Conservation (phyloP, 2,113 vertebrate genomes). For the Lamprotornis superbus region DNA sequence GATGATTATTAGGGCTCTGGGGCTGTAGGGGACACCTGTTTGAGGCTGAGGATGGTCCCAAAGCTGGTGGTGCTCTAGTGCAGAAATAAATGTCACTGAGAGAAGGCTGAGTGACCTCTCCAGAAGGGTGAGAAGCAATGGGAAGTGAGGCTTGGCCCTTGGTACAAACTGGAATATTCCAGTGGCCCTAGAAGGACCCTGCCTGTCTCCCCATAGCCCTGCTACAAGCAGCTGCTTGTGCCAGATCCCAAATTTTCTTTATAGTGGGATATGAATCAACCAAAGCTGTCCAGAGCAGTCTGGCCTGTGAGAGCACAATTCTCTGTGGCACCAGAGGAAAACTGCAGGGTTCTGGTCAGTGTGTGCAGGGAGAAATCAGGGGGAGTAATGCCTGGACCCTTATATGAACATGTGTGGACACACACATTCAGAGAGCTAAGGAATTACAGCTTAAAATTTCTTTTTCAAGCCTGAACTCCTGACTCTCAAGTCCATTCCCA, state of each 20-base stretch:
- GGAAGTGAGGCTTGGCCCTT: background rate
- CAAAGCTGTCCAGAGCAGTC: background rate
- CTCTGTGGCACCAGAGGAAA: background rate
- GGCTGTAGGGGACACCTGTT: background rate
- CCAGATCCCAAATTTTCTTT: background rate
- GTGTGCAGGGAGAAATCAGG: background rate
- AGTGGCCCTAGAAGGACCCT: rapidly evolving
- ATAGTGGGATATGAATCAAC: background rate
- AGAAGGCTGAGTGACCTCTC: background rate
- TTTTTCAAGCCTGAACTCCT: no score
- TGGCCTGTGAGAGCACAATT: background rate
- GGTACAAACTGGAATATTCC: background rate
- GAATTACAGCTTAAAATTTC: no score
- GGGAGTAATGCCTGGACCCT: no score
- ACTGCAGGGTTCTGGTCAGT: background rate
- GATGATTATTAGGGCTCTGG: background rate
- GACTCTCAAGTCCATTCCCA: no score
- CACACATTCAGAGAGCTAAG: no score
- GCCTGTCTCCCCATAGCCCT: background rate
- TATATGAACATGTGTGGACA: no score
- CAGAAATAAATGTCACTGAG: background rate
- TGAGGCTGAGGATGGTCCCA: background rate
- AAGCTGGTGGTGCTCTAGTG: background rate
- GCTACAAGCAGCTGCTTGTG: background rate
- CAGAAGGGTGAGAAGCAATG: rapidly evolving